Evolutionary conservation across 2,888 invertebrate species (phyloP).

Genomic region (Volucella zonaria): DNA sequence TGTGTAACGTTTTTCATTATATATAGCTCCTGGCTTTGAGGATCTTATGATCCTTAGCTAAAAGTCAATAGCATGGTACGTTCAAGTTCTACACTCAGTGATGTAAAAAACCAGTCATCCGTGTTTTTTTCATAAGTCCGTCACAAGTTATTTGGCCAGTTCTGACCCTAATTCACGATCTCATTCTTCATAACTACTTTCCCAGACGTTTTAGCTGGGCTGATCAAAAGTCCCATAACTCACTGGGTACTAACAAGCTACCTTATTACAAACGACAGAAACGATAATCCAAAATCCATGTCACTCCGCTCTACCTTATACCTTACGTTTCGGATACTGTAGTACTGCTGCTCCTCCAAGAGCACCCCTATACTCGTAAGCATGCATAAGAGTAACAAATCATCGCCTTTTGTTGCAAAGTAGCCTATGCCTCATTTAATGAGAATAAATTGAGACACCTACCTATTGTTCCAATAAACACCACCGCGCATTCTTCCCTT

Average conservation of each 20-base stretch:
- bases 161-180: no score
- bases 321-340: neutral
- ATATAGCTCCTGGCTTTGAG: no score
- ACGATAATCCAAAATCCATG: conserved; percentile 54
- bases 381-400: conserved; percentile 61
- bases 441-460: conserved; percentile 74
- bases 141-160: no score
- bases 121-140: no score
- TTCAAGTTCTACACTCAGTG: no score
- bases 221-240: neutral
- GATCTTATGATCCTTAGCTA: no score
- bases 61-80: no score
- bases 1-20: no score
- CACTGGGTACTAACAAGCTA: conserved; percentile 38
- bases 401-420: conserved; percentile 38
- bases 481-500: conserved; percentile 24
- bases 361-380: conserved; percentile 14
- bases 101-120: no score
- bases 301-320: neutral
- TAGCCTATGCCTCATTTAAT: conserved; percentile 60
- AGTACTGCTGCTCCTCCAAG: neutral
- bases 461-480: conserved; percentile 73
- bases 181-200: no score
- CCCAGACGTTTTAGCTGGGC: neutral
- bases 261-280: conserved; percentile 46